Percentiles rank a stretch among this genome's conserved stretches.
phyloP scores from a whole-genome alignment of 2,888 invertebrate species.

The Rhagium mordax region DNA sequence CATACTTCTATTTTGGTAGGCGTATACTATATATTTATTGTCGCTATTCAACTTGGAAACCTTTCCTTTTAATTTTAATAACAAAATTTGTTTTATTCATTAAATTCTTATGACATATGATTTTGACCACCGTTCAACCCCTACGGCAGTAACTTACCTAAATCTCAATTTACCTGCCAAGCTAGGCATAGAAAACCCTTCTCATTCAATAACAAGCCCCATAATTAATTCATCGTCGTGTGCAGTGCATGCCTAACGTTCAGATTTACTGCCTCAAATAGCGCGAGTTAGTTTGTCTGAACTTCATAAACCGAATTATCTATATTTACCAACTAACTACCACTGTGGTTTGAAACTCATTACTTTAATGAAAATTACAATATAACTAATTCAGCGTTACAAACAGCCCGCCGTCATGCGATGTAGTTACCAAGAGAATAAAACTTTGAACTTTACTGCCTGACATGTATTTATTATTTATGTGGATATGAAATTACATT shows the following conservation, averaged over 20 bases:
- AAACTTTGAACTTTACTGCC: conserved; percentile 1
- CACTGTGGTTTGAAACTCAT: conserved; percentile 37
- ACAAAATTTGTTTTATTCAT: too few relatives aligned
- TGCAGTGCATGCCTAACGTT: neutral
- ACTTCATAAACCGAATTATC: conserved; percentile 8
- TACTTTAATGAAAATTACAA: conserved; percentile 47
- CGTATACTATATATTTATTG: too few relatives aligned
- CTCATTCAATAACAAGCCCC: neutral
- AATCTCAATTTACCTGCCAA: too few relatives aligned
- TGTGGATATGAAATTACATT: conserved; percentile 19
- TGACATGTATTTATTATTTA: conserved; percentile 2
- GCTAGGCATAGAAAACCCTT: too few relatives aligned
- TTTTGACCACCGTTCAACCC: too few relatives aligned
- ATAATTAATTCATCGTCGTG: neutral
- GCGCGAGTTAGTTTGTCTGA: neutral
- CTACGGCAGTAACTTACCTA: too few relatives aligned
- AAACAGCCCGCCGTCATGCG: conserved; percentile 38
- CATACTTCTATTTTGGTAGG: too few relatives aligned
- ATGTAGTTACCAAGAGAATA: conserved; percentile 8
- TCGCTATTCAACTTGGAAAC: too few relatives aligned
- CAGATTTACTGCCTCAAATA: neutral
- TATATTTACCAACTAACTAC: conserved; percentile 8
- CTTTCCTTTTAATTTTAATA: too few relatives aligned
- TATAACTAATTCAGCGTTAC: conserved; percentile 43
- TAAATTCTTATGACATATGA: too few relatives aligned